Evolutionary conservation across 2,888 invertebrate genomes (phyloP), one percentile per base, ranked within the genome.

Genomic region (Muschampia plurimacula): DNA sequence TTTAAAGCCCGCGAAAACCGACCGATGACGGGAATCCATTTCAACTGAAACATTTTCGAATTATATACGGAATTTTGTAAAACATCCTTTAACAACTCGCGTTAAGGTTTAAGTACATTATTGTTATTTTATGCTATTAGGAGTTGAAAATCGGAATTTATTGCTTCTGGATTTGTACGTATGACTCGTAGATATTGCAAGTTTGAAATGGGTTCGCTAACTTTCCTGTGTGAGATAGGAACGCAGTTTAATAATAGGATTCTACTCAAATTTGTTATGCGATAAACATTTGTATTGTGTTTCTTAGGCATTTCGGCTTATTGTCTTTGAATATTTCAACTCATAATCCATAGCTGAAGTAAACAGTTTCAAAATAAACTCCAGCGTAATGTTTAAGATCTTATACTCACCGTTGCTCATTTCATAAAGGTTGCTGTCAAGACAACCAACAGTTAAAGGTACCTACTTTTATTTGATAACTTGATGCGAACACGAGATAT

Each of bases 121-220:
- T 32, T 32, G 1, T 9, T 55, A 55, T 22, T 49, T 44, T 15
- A n/a, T 41, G 12, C 12, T 10, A 4, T 65, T 12, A 12, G 28
- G 12, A 65, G 59, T 59, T 59, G 36, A 41, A 39, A 66, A 57
- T 49, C 66, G 28, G 60, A 52, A 60, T 71, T 28, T 60, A 60
- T 52, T 60, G 66, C 59, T 49, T 12, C 39, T 59, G 49, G 39
- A 66, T 71, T 71, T 66, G 71, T 71, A 49, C 13, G 39, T 44
- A 59, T 57, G 57, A 6, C 2, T 13, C 28, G 28, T 32, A 4
- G 10, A 49, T 66, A 46, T 70, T 71, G 60, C 39, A 49, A 49
- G 66, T 15, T 66, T 59, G 15, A 22, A 70, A 70, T 65, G 65
- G 57, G 46, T 49, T 70, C 65, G 44, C 70, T 32, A 57, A 46